Evolutionary conservation across 2,797 vertebrate species (phyloP).

Genomic region (Syngnathus acus): DNA sequence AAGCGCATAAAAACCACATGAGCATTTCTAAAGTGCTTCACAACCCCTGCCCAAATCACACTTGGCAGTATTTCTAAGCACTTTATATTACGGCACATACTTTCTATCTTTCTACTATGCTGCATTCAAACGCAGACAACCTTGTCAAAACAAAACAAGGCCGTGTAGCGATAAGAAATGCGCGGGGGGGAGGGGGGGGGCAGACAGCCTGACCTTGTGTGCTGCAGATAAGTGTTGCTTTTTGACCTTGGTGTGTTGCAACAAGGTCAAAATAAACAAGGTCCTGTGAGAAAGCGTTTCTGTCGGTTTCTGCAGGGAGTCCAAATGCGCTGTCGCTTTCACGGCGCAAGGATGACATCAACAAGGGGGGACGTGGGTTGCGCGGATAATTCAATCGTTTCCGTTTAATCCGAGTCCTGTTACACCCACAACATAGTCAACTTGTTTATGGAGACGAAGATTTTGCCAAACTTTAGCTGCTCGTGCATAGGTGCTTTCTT

Average conservation of each 20-base stretch:
- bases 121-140: background rate
- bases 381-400: background rate
- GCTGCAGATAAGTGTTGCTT: conserved; percentile 47
- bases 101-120: background rate
- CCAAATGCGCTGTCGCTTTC: background rate
- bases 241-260: conserved; percentile 46
- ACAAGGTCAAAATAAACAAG: conserved; percentile 25
- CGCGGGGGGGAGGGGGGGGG: too few species aligned
- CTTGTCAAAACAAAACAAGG: conserved; percentile 1
- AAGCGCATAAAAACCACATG: background rate
- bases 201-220: conserved; percentile 45
- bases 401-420: background rate
- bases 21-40: background rate
- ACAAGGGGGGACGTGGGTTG: background rate
- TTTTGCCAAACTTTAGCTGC: background rate
- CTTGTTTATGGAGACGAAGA: background rate
- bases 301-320: background rate
- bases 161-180: background rate
- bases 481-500: background rate
- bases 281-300: background rate
- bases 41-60: background rate
- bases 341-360: background rate
- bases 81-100: too few species aligned
- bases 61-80: background rate
- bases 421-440: background rate